Base-by-base conservation (phyloP, 2,113 vertebrate species). In the Pachycephala philippinensis region DNA sequence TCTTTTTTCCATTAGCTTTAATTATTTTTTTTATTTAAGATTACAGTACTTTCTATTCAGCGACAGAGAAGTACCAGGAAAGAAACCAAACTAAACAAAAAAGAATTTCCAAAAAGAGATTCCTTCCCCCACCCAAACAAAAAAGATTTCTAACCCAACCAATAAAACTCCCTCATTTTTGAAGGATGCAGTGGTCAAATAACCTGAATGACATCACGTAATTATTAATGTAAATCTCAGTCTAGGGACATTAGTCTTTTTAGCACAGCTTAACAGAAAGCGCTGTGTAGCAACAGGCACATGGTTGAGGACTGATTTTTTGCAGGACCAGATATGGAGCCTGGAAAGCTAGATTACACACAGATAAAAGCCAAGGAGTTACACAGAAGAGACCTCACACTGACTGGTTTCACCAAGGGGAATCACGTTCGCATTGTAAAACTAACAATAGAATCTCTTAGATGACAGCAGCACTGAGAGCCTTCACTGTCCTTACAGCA, bases 101-200 rank as follows among this genome's bases (percentile, higher is more conserved):
- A 47, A 30, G 33, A 31, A 20, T 3, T 10, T 22, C 18, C 23
- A 47, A 35, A n/a, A 40, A 19, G 4, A 75, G 9, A 61, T 40
- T 44, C 11, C 24, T 13, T 11, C 7, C 2, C 3, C 1, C 4
- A n/a, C 5, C 1, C 9, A 33, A 80, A 59, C 16, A 42, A 60
- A 54, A 59, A 24, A 24, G 0, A 37, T 6, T 70, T 84, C 45
- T 52, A 71, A 54, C 9, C 11, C 84, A 74, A 33, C 2, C 33
- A 65, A 17, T 8, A 64, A 47, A 82, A 60, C 6, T 2, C 7
- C 1, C 15, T 50, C 10, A 3, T 13, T 78, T 79, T 49, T 70
- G 28, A 83, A 77, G 11, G 26, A 57, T 39, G 13, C 27, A 30
- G 15, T 4, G 3, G 31, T 33, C 37, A 91, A 66, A 66, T 10